Evolutionary conservation across 2,888 invertebrate genomes (phyloP).

Genomic region (Agrotis puta): DNA sequence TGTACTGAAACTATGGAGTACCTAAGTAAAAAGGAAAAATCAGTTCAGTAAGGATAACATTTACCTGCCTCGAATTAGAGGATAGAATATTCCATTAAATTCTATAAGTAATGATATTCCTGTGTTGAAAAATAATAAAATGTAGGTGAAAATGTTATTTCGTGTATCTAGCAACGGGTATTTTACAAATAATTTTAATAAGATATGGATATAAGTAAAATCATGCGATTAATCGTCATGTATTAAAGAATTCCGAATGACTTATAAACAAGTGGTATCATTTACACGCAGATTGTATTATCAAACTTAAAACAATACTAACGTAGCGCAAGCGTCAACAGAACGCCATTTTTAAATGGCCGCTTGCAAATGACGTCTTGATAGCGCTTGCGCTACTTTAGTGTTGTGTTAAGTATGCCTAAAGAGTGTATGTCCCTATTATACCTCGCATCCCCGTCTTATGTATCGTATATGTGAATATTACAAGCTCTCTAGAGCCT

Average conservation of each 20-base stretch:
- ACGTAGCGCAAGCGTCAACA: no score
- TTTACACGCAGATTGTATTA: background rate
- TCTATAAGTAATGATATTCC: conserved; percentile 23
- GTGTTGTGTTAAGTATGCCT: no score
- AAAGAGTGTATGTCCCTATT: no score
- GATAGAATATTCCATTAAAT: conserved; percentile 20
- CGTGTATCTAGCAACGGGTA: conserved; percentile 15
- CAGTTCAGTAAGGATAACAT: background rate
- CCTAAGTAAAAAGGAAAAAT: conserved; percentile 26
- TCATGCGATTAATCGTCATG: background rate
- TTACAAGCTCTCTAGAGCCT: no score
- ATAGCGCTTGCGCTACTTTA: no score
- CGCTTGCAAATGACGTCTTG: no score
- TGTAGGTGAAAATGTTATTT: conserved; percentile 10
- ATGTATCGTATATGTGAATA: no score
- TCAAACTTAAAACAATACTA: no score
- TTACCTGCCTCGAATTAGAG: conserved; percentile 23
- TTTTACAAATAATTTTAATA: conserved; percentile 12
- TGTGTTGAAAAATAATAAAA: conserved; percentile 7
- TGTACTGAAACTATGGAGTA: conserved; percentile 9
- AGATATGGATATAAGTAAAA: conserved; percentile 24
- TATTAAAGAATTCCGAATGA: conserved; percentile 14
- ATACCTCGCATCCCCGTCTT: no score
- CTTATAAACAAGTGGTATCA: background rate
- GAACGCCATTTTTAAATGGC: no score